A percentile compares a stretch with the other conserved stretches of the same genome.
Conservation (phyloP, 2,113 vertebrate genomes). For the Phaethornis superciliosus region DNA sequence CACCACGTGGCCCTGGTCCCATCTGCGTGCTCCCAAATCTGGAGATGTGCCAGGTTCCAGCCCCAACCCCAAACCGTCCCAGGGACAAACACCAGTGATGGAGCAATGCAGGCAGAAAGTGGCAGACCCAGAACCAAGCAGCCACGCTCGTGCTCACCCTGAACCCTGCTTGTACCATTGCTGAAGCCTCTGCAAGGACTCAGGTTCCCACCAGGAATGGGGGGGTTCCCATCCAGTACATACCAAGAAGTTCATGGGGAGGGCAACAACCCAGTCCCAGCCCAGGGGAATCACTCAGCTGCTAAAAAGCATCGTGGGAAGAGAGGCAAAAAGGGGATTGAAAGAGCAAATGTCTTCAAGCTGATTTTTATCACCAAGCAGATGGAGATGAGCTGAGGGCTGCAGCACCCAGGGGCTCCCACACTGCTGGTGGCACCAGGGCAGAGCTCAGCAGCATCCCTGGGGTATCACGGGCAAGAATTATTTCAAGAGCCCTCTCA, state of each 20-base stretch:
- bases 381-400: rapidly evolving
- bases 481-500: background rate
- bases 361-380: background rate
- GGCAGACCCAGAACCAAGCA: background rate
- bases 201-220: rapidly evolving
- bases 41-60: rapidly evolving
- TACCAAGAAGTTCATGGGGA: background rate
- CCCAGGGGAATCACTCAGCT: background rate
- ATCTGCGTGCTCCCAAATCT: background rate
- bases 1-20: background rate
- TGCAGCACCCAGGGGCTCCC: background rate
- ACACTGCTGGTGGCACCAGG: background rate
- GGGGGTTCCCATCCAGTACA: background rate
- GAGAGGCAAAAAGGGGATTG: background rate
- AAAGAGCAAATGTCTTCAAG: background rate
- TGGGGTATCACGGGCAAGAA: background rate
- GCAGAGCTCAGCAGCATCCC: background rate
- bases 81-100: rapidly evolving
- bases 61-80: background rate
- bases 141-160: background rate
- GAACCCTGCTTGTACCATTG: rapidly evolving
- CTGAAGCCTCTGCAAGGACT: background rate
- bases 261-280: background rate
- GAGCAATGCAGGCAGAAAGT: background rate
- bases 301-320: conserved; percentile 9